Conservation (phyloP, 2,797 vertebrate genomes). For the Enteromius treurensis region DNA sequence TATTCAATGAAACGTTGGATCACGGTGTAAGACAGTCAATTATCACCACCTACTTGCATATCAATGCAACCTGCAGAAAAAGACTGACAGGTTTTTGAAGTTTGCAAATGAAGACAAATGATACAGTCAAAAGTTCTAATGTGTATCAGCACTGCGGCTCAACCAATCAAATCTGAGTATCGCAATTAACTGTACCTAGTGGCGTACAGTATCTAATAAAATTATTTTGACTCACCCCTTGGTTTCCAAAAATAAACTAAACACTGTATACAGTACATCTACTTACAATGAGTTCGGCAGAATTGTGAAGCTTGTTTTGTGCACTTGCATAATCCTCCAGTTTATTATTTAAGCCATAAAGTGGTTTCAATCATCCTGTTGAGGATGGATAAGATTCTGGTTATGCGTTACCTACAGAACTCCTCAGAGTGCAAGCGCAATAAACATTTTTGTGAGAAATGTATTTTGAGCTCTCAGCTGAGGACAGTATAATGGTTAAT, state of each 20-base stretch:
- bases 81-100: not conserved
- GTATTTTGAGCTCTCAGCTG: not conserved
- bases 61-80: not conserved
- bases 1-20: no score
- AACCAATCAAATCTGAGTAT: not conserved
- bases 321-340: not conserved
- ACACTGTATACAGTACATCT: not conserved
- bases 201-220: not conserved
- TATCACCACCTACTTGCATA: not conserved
- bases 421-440: not conserved
- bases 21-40: not conserved
- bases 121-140: not conserved
- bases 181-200: not conserved
- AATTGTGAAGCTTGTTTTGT: not conserved
- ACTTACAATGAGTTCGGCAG: not conserved
- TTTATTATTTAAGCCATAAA: not conserved
- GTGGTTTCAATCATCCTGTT: not conserved
- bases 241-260: not conserved
- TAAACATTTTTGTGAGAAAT: not conserved
- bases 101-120: not conserved
- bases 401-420: not conserved
- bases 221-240: not conserved
- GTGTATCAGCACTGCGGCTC: not conserved
- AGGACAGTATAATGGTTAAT: not conserved
- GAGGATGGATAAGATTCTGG: not conserved